phyloP scores from a whole-genome alignment of 2,113 vertebrate genomes.

The Platichthys flesus region DNA sequence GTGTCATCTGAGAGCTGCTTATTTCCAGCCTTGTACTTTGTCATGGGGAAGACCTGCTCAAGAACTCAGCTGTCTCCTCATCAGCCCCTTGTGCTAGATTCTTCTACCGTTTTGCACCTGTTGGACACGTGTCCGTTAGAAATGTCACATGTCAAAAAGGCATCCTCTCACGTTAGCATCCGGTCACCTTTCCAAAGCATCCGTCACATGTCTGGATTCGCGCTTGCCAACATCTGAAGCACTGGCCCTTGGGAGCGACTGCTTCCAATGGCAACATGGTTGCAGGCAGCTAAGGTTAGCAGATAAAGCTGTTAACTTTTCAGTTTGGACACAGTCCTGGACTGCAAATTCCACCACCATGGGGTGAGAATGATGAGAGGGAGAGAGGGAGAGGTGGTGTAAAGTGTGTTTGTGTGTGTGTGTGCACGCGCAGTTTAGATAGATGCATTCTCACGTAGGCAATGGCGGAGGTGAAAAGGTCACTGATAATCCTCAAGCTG shows the following conservation, averaged over 20 bases:
- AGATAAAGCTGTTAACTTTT: conserved; percentile 57
- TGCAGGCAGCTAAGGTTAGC: conserved; percentile 63
- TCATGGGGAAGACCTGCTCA: conserved; percentile 25
- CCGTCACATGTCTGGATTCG: conserved; percentile 49
- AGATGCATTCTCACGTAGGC: conserved; percentile 78
- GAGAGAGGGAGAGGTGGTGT: neutral
- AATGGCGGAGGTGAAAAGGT: conserved; percentile 56
- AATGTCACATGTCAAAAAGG: conserved; percentile 27
- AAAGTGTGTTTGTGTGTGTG: neutral
- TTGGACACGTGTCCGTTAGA: conserved; percentile 20
- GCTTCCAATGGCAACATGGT: conserved; percentile 58
- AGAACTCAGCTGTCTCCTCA: conserved; percentile 19
- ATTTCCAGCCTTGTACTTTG: conserved; percentile 46
- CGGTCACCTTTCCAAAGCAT: conserved; percentile 34
- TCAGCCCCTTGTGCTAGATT: neutral
- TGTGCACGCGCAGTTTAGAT: conserved; percentile 19
- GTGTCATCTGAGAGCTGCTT: conserved; percentile 41
- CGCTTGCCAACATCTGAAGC: conserved; percentile 28
- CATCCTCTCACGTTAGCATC: conserved; percentile 35
- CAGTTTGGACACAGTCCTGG: conserved; percentile 60
- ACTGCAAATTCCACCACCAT: conserved; percentile 52
- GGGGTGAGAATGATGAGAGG: conserved; percentile 54
- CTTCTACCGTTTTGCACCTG: conserved; percentile 5
- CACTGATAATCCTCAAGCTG: conserved; percentile 57
- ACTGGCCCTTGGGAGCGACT: conserved; percentile 34